Evolutionary conservation across 2,888 invertebrate genomes (phyloP), one percentile per base, ranked within the genome.

Genomic region (Epinotia ramella): DNA sequence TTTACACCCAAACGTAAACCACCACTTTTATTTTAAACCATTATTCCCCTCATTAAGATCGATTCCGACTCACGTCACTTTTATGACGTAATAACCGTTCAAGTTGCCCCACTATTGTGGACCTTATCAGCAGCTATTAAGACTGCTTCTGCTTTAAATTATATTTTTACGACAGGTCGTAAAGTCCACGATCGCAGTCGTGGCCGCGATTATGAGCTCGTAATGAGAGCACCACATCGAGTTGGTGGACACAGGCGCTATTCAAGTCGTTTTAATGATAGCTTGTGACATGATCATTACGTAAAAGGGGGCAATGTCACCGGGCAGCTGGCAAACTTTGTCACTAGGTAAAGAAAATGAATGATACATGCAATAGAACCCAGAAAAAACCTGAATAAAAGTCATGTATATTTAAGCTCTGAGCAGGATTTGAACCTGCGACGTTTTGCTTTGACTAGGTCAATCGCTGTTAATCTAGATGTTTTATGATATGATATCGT

Each of bases 31-130:
- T 68, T 59, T 68, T 59, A 59, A 68, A 68, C 44, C 67, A 46
- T 67, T 12, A 67, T 33, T 33, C 40, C 56, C 44, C 60, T 9
- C 28, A 24, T 20, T 13, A 63, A 68, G 18, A 56, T 57, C 46
- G 68, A 68, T 56, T 67, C 40, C 24, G 44, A 4, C 24, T 56
- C 46, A 66, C 73, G 57, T 73, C 56, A 68, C 53, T 63, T 68
- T 74, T 74, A 74, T 33, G 69, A 59, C 74, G n/a, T 46, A 64
- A 69, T 74, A 64, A 64, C 64, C 28, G 63, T 60, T 65, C 16
- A 68, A 66, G 63, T 40, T 33, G 20, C 13, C 53, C 12, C 53
- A 49, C 53, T 44, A 46, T 11, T 49, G 11, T 28, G 11, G 20
- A 28, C 64, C 69, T 64, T 74, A 62, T 60, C 33, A 2, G 9